A percentile compares a stretch with the other conserved stretches of the same genome.
These are phyloP conservation scores for Ptilodon capucinus DNA, from an alignment of 2,888 invertebrate genomes.

Conservation along the genomic window DNA sequence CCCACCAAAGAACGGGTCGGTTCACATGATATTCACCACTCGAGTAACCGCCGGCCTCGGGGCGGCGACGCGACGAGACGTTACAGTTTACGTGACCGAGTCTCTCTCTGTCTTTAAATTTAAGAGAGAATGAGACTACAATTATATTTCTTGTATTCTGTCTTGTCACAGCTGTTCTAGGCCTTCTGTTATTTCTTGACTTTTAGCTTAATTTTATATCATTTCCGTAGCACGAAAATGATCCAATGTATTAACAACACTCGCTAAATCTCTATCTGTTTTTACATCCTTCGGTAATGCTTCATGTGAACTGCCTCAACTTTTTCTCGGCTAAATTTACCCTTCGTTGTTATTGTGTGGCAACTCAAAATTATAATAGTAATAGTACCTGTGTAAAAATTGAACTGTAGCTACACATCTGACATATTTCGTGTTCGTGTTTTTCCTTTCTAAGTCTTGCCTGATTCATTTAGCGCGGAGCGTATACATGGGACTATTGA, in stretches of 20 bases:
- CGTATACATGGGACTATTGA: slow-evolving; percentile 8
- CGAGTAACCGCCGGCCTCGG: not conserved
- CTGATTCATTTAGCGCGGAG: slow-evolving; percentile 13
- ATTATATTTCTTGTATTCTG: too few relatives aligned
- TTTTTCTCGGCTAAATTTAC: slow-evolving; percentile 10
- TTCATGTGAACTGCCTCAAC: slow-evolving; percentile 35
- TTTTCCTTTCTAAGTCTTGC: slow-evolving; percentile 21
- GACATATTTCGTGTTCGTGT: slow-evolving; percentile 7
- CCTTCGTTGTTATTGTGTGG: slow-evolving; percentile 16
- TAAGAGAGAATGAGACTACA: too few relatives aligned
- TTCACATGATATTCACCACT: slow-evolving; percentile 37
- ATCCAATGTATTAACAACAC: slow-evolving; percentile 5
- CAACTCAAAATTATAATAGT: slow-evolving; percentile 22
- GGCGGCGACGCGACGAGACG: not conserved
- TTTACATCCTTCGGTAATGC: slow-evolving; percentile 3
- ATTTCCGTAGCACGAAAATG: too few relatives aligned
- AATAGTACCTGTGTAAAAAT: slow-evolving; percentile 23
- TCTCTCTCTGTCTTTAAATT: too few relatives aligned
- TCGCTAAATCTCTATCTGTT: slow-evolving; percentile 7
- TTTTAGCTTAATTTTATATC: not conserved
- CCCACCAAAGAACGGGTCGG: slow-evolving; percentile 51
- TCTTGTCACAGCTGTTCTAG: not conserved
- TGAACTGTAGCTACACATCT: slow-evolving; percentile 17
- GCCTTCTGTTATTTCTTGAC: not conserved
- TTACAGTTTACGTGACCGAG: not conserved